Evolutionary conservation across 2,888 invertebrate species (phyloP).

Genomic region (Oscheius sp.): DNA sequence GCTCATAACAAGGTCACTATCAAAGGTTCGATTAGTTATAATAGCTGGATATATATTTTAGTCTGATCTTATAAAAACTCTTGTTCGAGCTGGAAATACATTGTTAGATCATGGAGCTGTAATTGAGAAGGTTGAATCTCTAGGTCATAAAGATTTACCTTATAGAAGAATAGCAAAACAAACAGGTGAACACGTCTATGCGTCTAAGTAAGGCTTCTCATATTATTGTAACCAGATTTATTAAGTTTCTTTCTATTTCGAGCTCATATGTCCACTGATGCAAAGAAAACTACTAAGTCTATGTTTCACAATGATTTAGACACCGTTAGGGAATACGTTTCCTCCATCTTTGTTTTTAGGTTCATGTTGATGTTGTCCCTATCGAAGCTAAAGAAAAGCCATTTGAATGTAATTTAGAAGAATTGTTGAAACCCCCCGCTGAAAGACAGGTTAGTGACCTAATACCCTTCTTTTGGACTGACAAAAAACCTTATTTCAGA

Average conservation of each 20-base stretch:
- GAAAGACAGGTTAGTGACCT: constrained; percentile 56
- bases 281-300: constrained; percentile 55
- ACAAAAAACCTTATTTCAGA: constrained; percentile 31
- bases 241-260: constrained; percentile 64
- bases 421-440: constrained; percentile 67
- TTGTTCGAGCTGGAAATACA: constrained; percentile 64
- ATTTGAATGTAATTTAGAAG: constrained; percentile 65
- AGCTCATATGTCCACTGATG: constrained; percentile 62
- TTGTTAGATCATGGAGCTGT: constrained; percentile 70
- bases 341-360: constrained; percentile 42
- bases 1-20: constrained; percentile 64
- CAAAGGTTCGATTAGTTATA: constrained; percentile 56
- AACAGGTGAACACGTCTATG: constrained; percentile 65
- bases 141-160: constrained; percentile 69
- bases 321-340: constrained; percentile 47
- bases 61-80: constrained; percentile 64
- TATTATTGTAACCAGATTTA: neutral
- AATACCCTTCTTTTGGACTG: neutral
- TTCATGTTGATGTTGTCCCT: constrained; percentile 62
- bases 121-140: constrained; percentile 65
- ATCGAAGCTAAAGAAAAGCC: constrained; percentile 41
- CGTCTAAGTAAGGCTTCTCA: constrained; percentile 60
- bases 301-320: constrained; percentile 66
- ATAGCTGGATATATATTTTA: constrained; percentile 35
- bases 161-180: constrained; percentile 64